phyloP scores from a whole-genome alignment of 2,797 vertebrate genomes.

The Cichlasoma orientale region DNA sequence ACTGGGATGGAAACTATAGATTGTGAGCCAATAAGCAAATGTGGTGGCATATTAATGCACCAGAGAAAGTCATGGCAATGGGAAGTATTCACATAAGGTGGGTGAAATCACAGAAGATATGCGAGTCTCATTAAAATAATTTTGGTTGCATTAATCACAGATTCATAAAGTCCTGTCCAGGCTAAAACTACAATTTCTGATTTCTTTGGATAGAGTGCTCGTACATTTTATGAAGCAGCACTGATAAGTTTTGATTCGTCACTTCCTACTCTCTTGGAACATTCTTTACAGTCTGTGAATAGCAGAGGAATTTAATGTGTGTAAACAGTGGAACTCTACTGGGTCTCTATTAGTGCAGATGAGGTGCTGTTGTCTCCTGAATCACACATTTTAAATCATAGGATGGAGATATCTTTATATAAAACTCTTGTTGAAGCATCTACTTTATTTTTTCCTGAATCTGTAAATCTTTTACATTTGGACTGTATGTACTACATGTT shows the following conservation, averaged over 20 bases:
- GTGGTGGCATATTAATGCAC: background rate
- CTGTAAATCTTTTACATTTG: background rate
- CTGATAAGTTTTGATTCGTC: background rate
- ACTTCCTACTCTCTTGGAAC: conserved; percentile 29
- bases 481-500: background rate
- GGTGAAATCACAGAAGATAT: background rate
- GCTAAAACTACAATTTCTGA: no score
- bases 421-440: background rate
- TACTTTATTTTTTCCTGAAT: background rate
- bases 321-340: conserved; percentile 28
- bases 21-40: background rate
- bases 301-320: conserved; percentile 28
- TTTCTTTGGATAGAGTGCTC: background rate
- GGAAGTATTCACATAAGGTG: background rate
- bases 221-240: background rate
- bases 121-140: no score
- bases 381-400: background rate
- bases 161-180: no score
- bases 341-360: conserved; percentile 12
- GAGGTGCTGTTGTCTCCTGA: conserved; percentile 13
- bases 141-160: no score
- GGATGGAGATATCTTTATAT: background rate
- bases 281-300: conserved; percentile 9
- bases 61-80: background rate
- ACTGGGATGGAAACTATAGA: background rate